A percentile compares a stretch with the other conserved stretches of the same genome.
Conservation (phyloP, 1,140 invertebrate species). For the Drosophila ananassae region DNA sequence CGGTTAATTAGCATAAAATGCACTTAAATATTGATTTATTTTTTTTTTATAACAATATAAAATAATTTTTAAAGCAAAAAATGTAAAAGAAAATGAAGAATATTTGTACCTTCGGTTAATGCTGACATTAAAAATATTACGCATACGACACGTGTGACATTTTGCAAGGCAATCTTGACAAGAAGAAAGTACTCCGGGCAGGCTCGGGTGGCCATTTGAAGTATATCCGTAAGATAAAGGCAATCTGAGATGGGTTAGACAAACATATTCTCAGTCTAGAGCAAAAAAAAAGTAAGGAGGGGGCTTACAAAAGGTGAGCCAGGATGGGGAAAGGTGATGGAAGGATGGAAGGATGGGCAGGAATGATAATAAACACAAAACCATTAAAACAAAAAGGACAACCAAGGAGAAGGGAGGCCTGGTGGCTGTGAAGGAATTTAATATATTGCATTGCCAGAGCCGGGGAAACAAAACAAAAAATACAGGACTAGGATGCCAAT, state of each 20-base stretch:
- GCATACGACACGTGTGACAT: conserved; percentile 45
- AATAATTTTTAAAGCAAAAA: neutral
- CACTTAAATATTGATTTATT: neutral
- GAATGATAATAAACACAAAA: conserved; percentile 47
- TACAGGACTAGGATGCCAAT: neutral
- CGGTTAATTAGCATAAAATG: conserved; percentile 15
- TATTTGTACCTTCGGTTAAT: neutral
- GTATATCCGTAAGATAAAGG: conserved; percentile 49
- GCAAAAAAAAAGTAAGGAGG: neutral
- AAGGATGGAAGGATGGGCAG: conserved; percentile 14
- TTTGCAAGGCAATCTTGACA: conserved; percentile 14
- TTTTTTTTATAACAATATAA: too few relatives aligned
- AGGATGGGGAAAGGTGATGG: neutral
- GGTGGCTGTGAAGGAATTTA: conserved; percentile 19
- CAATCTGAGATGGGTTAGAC: conserved; percentile 45
- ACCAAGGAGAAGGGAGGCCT: neutral
- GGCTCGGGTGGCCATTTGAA: conserved; percentile 47
- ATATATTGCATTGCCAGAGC: conserved; percentile 11
- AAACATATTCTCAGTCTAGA: conserved; percentile 6
- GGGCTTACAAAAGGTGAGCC: neutral
- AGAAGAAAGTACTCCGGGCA: neutral
- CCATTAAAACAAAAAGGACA: conserved; percentile 27
- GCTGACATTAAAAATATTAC: conserved; percentile 38
- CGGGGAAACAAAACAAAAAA: neutral
- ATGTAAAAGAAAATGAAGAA: neutral